Percentiles rank a stretch among this genome's conserved stretches.
These are phyloP conservation scores for Synanthedon formicaeformis DNA, from an alignment of 2,888 invertebrate species.

Conservation along the genomic window DNA sequence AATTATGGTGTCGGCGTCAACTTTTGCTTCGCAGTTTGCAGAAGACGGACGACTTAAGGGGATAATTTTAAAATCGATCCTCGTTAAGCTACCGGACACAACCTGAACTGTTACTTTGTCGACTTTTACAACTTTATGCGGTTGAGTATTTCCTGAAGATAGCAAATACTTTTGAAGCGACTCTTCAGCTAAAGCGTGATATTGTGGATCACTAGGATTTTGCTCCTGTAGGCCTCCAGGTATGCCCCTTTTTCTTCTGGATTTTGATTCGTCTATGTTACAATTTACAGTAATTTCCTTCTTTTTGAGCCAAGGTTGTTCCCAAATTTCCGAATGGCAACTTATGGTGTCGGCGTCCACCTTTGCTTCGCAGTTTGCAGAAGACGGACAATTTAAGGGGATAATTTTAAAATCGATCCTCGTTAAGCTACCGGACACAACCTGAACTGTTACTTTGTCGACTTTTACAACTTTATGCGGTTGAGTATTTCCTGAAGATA, in stretches of 20 bases:
- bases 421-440: conserved; percentile 56
- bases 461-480: conserved; percentile 15
- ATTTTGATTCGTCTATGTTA: conserved; percentile 5
- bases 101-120: conserved; percentile 42
- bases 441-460: conserved; percentile 18
- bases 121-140: conserved; percentile 25
- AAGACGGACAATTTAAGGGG: conserved; percentile 39
- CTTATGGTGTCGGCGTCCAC: not conserved
- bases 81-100: conserved; percentile 55
- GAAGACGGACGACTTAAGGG: conserved; percentile 43
- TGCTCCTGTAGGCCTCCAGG: conserved; percentile 7
- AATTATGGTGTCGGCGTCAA: conserved; percentile 3
- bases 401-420: conserved; percentile 34
- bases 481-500: conserved; percentile 5
- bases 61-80: conserved; percentile 39
- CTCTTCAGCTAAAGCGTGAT: conserved; percentile 13
- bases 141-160: conserved; percentile 4
- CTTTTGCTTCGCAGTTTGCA: not conserved
- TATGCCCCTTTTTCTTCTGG: conserved; percentile 6
- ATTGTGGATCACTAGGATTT: conserved; percentile 15
- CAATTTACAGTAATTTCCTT: conserved; percentile 19
- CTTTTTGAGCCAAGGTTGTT: conserved; percentile 50
- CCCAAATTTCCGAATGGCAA: conserved; percentile 29
- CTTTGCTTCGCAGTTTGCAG: not conserved
- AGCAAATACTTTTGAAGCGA: conserved; percentile 15